Conservation (phyloP, 37 sponge, comb jelly and placozoan genomes). For the Beroe ovata region DNA sequence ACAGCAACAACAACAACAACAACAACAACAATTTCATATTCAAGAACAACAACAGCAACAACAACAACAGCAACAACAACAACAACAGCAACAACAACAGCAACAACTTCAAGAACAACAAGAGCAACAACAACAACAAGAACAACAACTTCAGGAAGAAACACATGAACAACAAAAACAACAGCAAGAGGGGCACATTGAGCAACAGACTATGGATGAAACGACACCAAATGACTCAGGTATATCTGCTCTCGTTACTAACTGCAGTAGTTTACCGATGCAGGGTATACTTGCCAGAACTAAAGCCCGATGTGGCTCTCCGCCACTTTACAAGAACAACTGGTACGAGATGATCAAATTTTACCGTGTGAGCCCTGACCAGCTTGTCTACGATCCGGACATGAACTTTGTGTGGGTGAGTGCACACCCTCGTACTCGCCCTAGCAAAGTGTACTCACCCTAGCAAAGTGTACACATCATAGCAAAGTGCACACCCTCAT, state of each 20-base stretch:
- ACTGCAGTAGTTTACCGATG: neutral
- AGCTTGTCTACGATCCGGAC: conserved; percentile 20
- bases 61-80: neutral
- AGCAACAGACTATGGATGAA: neutral
- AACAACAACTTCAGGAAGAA: no score
- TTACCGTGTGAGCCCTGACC: neutral
- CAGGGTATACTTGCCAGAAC: neutral
- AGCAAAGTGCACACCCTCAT: no score
- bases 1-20: no score
- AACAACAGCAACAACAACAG: neutral
- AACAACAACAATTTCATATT: neutral
- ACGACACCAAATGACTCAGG: no score
- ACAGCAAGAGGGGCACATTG: neutral
- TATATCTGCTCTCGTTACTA: no score
- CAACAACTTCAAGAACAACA: no score
- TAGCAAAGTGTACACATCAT: no score
- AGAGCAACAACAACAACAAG: no score
- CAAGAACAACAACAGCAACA: neutral
- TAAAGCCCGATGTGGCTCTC: neutral
- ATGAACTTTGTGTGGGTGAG: conserved; percentile 47
- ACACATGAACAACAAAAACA: neutral
- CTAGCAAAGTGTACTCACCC: no score
- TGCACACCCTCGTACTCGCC: no score
- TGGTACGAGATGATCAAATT: conserved; percentile 9
- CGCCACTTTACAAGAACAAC: conserved; percentile 29